Evolutionary conservation across 2,113 vertebrate species (phyloP).

Genomic region (Chinchilla lanigera): DNA sequence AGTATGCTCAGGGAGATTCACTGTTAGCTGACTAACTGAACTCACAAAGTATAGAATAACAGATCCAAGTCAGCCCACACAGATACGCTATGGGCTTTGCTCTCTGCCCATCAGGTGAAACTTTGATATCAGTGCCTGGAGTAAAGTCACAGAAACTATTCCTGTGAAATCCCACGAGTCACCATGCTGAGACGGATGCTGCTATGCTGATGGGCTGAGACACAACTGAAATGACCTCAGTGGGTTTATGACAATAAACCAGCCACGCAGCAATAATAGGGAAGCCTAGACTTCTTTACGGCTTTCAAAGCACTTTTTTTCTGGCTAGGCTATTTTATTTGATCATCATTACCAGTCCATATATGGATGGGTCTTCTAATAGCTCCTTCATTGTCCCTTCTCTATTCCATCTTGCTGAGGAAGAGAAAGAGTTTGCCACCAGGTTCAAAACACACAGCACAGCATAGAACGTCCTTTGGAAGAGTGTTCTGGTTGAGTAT

Average conservation of each 20-base stretch:
- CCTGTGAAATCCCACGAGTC: not conserved
- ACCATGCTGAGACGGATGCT: not conserved
- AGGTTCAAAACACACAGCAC: not conserved
- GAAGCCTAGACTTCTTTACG: not conserved
- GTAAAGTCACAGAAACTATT: not conserved
- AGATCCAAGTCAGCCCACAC: not conserved
- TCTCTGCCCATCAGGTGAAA: not conserved
- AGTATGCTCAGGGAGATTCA: not conserved
- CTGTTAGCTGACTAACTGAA: not conserved
- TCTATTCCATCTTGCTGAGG: not conserved
- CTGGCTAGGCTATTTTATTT: not conserved
- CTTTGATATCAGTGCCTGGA: not conserved
- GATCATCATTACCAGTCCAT: not conserved
- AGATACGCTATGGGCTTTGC: accelerated
- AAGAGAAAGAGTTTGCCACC: not conserved
- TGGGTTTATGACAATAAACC: not conserved
- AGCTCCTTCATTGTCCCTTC: not conserved
- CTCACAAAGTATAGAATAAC: not conserved
- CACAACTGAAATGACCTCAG: not conserved
- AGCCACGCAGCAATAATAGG: not conserved
- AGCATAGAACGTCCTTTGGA: not conserved
- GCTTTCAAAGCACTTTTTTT: not conserved
- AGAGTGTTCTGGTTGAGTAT: not conserved
- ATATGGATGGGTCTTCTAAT: not conserved
- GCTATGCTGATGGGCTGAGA: not conserved